Base-by-base conservation (phyloP, 2,113 vertebrate species). In the Datnioides undecimradiatus region DNA sequence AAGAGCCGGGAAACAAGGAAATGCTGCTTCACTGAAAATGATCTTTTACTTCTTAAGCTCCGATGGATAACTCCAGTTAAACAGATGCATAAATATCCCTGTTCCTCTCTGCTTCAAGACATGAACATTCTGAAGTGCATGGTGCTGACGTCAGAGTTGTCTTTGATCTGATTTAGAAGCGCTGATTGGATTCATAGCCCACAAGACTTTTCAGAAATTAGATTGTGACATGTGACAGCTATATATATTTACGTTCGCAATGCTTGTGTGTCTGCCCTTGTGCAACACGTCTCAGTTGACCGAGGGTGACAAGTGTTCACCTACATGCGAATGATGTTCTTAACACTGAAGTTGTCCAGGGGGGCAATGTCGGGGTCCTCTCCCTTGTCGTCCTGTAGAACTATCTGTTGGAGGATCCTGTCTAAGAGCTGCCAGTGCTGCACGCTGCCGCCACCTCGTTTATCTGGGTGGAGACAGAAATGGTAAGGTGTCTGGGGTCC, bases 341-440 rank as follows among this genome's bases (percentile, higher is more conserved):
- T 99, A 71, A 99, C 97, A 17, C 95, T 98, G 93, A 99, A 99
- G 93, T 99, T 98, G 85, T 98, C 97, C 93, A 99, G 14, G 0
- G 97, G 96, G 41, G 97, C 94, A 63, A 92, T 91, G 73, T 99
- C 98, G 0, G 97, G 98, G 90, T 99, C 97, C 79, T 97, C 92
- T 2, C 98, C 98, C 90, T 94, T 95, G 65, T 99, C 98, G 14
- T 97, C 97, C 90, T 99, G 98, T 21, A 99, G 96, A 81, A 99
- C 96, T 0, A 99, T 96, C 94, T 99, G 98, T 90, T 99, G 98
- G 6, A 99, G 95, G 90, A 99, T 98, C 54, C 97, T 92, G 89
- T 99, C 98, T 74, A 99, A 93, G 82, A 99, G 95, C 91, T 98
- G 97, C 98, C 98, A 99, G 68, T 99, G 96, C 88, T 99, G 97